phyloP scores from a whole-genome alignment of 2,888 invertebrate genomes.

The Nudaria mundana region DNA sequence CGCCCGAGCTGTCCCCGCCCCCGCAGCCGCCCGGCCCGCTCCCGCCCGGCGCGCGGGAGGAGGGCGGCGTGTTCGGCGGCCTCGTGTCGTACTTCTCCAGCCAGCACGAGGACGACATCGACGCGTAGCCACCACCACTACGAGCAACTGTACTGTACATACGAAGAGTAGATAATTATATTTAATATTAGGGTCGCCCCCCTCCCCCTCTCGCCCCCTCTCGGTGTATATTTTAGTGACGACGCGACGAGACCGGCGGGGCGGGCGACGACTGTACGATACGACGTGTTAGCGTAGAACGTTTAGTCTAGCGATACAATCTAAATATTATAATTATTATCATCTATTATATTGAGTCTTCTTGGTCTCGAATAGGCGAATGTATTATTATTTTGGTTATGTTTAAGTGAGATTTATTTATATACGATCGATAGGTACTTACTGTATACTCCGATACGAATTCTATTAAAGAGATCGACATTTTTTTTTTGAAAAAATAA shows the following conservation, averaged over 20 bases:
- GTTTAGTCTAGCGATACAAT: slow-evolving; percentile 45
- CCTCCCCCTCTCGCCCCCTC: background rate
- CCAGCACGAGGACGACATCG: slow-evolving; percentile 93
- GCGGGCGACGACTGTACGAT: slow-evolving; percentile 49
- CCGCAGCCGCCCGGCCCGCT: slow-evolving; percentile 16
- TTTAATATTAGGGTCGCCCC: slow-evolving; percentile 7
- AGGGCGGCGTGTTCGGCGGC: slow-evolving; percentile 91
- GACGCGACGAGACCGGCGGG: background rate
- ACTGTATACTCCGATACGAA: slow-evolving; percentile 78
- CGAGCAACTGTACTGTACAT: slow-evolving; percentile 25
- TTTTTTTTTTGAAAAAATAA: slow-evolving; percentile 73
- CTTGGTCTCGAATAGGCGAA: slow-evolving; percentile 75
- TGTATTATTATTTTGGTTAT: slow-evolving; percentile 77
- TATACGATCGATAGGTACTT: slow-evolving; percentile 77
- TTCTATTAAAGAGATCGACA: slow-evolving; percentile 69
- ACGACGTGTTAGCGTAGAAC: slow-evolving; percentile 48
- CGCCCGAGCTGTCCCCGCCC: background rate
- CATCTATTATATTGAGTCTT: slow-evolving; percentile 57
- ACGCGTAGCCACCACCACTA: slow-evolving; percentile 74
- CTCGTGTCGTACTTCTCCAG: slow-evolving; percentile 96
- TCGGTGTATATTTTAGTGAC: background rate
- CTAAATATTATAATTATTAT: slow-evolving; percentile 43
- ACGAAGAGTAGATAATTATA: slow-evolving; percentile 30
- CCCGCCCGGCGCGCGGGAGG: slow-evolving; percentile 54
- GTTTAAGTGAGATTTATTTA: slow-evolving; percentile 80